phyloP scores from a whole-genome alignment of 2,888 invertebrate species.

The Hydrotaea cyrtoneurina region DNA sequence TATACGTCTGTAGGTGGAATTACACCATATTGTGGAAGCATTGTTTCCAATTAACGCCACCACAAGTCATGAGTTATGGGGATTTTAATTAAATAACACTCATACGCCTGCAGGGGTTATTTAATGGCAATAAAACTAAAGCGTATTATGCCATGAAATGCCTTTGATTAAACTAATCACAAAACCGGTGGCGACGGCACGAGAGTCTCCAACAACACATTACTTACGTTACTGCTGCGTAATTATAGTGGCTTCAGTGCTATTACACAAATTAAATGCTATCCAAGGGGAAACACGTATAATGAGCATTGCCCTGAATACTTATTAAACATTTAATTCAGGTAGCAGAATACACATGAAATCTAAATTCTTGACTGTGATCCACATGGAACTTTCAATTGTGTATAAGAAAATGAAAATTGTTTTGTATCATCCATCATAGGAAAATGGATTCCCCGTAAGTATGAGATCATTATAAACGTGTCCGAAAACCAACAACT shows the following conservation, averaged over 20 bases:
- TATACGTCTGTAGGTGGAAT: background rate
- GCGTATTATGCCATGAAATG: background rate
- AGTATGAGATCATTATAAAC: no score
- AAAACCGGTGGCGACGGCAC: background rate
- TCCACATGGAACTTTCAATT: no score
- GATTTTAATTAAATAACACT: background rate
- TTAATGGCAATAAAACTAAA: constrained; percentile 7
- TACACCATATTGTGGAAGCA: no score
- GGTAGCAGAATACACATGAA: no score
- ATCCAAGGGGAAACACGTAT: background rate
- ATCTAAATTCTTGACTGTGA: no score
- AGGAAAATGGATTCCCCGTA: no score
- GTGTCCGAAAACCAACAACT: no score
- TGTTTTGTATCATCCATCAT: no score
- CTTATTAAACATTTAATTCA: no score
- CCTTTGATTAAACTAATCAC: background rate
- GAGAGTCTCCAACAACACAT: background rate
- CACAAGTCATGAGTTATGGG: background rate
- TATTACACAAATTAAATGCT: background rate
- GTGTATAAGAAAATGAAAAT: no score
- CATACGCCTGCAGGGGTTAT: background rate
- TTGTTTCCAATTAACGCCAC: no score
- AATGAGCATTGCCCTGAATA: background rate
- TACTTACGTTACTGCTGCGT: background rate
- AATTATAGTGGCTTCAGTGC: background rate